Evolutionary conservation across 2,113 vertebrate species (phyloP), one percentile per base, ranked within the genome.

Genomic region (Tragelaphus imberbis): DNA sequence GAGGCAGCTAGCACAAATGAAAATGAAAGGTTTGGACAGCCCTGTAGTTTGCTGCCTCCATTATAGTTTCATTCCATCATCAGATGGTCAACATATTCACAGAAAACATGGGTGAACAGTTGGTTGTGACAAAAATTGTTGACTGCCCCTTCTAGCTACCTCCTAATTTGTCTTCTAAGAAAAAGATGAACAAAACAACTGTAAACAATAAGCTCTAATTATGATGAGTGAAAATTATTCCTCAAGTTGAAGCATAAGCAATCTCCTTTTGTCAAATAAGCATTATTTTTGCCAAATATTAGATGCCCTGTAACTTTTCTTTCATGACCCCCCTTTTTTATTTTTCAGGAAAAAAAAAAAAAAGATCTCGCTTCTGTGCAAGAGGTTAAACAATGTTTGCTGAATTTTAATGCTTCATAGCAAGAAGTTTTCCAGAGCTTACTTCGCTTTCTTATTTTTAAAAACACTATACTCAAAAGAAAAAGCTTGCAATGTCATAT

Each of bases 231-330:
- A 61, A 68, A 95, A 88, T 47, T 56, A 71, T 80, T 92, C 8
- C 36, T 85, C 87, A 93, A 88, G 30, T 47, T 92, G 30, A 96
- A 82, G 5, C 12, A 82, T 28, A 75, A 53, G 14, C 17, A n/a
- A 28, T 71, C 8, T 84, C 12, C 12, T 92, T 96, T 96, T 44
- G 49, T 19, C 6, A 90, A 77, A 87, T n/a, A 94, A 51, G 6
- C n/a, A 82, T 61, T 56, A 85, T 93, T 92, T 94, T 49, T 21
- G 19, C 8, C 27, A 97, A 97, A 82, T 88, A 96, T 85, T 97
- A 92, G 65, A 63, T 84, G 80, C 6, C 17, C 51, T 90, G 1
- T 63, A 88, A 17, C 30, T 95, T 87, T 86, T 90, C 5, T 59
- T 85, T 58, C 36, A 75, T 40, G 68, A 75, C 5, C n/a, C 36